These are phyloP conservation scores for Pachycephus smyrnensis DNA, from an alignment of 2,888 invertebrate species.

Conservation along the genomic window DNA sequence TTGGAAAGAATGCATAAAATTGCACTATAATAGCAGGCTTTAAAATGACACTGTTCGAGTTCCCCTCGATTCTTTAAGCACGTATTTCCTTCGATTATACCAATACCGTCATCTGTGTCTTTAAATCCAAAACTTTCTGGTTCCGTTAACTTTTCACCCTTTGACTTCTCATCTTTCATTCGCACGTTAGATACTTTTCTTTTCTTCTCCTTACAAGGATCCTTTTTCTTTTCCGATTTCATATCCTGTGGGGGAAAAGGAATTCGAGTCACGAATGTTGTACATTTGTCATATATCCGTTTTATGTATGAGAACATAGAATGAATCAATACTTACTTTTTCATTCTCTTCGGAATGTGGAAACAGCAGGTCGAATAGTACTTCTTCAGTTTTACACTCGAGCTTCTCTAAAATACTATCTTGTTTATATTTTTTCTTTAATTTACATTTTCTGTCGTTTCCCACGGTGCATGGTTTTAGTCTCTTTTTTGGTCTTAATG, in stretches of 20 bases:
- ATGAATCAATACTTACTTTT: slow-evolving; percentile 11
- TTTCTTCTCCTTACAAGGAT: slow-evolving; percentile 1
- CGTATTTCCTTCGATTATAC: slow-evolving; percentile 46
- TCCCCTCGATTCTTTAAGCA: slow-evolving; percentile 39
- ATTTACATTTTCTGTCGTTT: slow-evolving; percentile 38
- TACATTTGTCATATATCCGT: not conserved
- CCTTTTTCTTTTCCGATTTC: slow-evolving; percentile 8
- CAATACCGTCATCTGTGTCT: slow-evolving; percentile 39
- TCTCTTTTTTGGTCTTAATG: slow-evolving; percentile 42
- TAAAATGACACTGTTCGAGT: slow-evolving; percentile 44
- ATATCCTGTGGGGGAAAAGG: slow-evolving; percentile 2
- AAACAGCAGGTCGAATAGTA: slow-evolving; percentile 55
- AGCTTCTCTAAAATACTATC: slow-evolving; percentile 41
- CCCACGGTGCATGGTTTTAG: slow-evolving; percentile 38
- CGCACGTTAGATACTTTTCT: slow-evolving; percentile 17
- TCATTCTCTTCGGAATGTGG: slow-evolving; percentile 23
- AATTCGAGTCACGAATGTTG: not conserved
- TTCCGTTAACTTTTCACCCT: slow-evolving; percentile 5
- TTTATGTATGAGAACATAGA: not conserved
- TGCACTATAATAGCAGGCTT: slow-evolving; percentile 54
- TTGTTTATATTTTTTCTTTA: slow-evolving; percentile 33
- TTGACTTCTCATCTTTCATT: slow-evolving; percentile 21
- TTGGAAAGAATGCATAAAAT: slow-evolving; percentile 56
- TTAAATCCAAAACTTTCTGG: slow-evolving; percentile 42
- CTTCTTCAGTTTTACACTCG: slow-evolving; percentile 49